A percentile compares a stretch with the other conserved stretches of the same genome.
phyloP scores from a whole-genome alignment of 2,113 vertebrate species.

The Nibea albiflora region DNA sequence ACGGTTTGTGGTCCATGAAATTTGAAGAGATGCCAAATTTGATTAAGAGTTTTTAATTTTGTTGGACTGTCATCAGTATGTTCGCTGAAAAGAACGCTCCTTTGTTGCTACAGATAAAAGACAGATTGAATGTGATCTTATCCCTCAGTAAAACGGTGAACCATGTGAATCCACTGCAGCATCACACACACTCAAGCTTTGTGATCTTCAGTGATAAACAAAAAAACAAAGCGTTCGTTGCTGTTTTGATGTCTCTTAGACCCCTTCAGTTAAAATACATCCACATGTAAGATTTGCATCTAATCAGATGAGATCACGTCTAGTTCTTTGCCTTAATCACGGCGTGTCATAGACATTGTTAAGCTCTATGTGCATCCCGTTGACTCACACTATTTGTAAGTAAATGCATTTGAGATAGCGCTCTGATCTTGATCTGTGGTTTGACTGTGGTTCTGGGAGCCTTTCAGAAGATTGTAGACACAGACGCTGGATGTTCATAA shows the following conservation, averaged over 20 bases:
- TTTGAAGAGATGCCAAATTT: constrained; percentile 25
- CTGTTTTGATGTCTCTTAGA: constrained; percentile 1
- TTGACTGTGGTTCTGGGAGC: neutral
- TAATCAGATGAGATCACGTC: constrained; percentile 19
- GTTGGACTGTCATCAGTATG: neutral
- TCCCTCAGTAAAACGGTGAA: constrained; percentile 9
- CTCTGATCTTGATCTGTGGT: constrained; percentile 13
- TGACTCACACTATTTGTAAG: neutral
- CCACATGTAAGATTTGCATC: constrained; percentile 6
- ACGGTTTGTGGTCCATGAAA: neutral
- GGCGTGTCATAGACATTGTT: neutral
- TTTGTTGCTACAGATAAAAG: constrained; percentile 10
- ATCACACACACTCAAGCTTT: constrained; percentile 1
- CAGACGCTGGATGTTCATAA: neutral
- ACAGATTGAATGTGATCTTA: constrained; percentile 27
- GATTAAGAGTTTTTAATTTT: constrained; percentile 12
- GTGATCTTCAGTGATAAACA: constrained; percentile 9
- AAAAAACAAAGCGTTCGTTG: neutral
- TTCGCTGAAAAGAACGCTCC: neutral
- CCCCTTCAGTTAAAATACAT: constrained; percentile 15
- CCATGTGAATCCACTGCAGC: constrained; percentile 1
- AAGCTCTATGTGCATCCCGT: neutral
- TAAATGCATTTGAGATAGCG: neutral
- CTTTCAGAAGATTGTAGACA: neutral
- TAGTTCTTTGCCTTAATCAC: constrained; percentile 7